These are phyloP conservation scores for Mormoops blainvillei DNA, from an alignment of 2,113 vertebrate genomes.

Conservation along the genomic window DNA sequence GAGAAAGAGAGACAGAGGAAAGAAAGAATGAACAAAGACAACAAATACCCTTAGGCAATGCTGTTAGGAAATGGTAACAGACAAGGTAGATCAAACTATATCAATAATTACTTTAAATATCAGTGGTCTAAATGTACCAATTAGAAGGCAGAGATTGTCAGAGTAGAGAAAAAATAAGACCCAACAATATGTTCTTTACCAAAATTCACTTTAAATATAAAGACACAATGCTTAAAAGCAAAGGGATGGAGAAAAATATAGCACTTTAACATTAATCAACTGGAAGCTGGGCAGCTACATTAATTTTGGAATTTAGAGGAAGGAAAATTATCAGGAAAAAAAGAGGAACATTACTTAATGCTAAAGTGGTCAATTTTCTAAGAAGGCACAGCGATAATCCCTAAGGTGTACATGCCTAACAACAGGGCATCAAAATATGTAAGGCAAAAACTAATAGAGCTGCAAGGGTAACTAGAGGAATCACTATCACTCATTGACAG, in stretches of 20 bases:
- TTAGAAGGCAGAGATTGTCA: neutral
- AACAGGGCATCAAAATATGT: neutral
- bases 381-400: neutral
- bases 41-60: neutral
- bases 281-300: neutral
- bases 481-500: neutral
- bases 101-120: neutral
- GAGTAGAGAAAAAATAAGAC: neutral
- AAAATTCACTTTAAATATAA: neutral
- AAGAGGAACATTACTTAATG: neutral
- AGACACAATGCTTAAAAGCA: neutral
- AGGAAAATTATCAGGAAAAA: neutral
- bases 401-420: neutral
- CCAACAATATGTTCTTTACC: neutral
- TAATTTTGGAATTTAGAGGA: conserved; percentile 13
- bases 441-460: neutral
- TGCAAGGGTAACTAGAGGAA: neutral
- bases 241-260: neutral
- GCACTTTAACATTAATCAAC: neutral
- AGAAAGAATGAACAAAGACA: neutral
- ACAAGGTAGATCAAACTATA: neutral
- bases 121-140: neutral
- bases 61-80: neutral
- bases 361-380: neutral
- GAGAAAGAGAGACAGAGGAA: too few relatives aligned